Conservation (phyloP, 2,888 invertebrate species). For the Baronia brevicornis region DNA sequence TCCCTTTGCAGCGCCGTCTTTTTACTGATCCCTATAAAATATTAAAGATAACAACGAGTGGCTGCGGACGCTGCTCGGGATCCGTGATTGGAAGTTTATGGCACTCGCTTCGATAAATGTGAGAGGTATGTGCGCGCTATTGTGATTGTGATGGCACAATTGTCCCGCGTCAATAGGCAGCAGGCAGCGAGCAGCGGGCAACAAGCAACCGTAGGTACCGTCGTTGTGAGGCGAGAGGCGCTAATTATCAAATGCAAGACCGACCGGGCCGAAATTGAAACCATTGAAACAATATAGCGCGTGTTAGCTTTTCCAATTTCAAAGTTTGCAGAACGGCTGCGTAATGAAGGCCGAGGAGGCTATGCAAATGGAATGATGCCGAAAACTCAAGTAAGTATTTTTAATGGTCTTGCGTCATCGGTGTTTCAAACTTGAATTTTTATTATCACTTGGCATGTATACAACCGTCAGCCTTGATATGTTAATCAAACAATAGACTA, state of each 20-base stretch:
- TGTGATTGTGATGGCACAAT: constrained; percentile 30
- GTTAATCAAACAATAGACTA: constrained; percentile 71
- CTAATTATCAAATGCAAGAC: constrained; percentile 73
- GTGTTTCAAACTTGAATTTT: constrained; percentile 73
- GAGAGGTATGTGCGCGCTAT: constrained; percentile 45
- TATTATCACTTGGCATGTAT: constrained; percentile 73
- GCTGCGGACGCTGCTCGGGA: constrained; percentile 47
- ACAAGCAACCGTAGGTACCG: constrained; percentile 19
- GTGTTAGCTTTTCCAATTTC: constrained; percentile 71
- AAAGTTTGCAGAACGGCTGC: constrained; percentile 72
- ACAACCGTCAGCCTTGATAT: constrained; percentile 71
- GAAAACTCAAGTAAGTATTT: constrained; percentile 67
- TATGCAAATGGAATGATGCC: constrained; percentile 71
- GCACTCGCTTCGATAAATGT: constrained; percentile 59
- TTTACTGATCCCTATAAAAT: constrained; percentile 75
- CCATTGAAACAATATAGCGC: constrained; percentile 70
- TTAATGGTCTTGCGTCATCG: constrained; percentile 75
- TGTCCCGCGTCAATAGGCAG: no score
- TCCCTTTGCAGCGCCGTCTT: constrained; percentile 66
- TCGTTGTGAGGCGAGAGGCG: constrained; percentile 55
- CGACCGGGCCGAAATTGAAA: constrained; percentile 67
- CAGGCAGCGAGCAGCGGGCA: no score
- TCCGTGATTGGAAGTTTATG: constrained; percentile 69
- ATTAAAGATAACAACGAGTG: constrained; percentile 72
- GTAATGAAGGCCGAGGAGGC: constrained; percentile 70